Conservation (phyloP, 1,140 invertebrate genomes). For the Myzus persicae region DNA sequence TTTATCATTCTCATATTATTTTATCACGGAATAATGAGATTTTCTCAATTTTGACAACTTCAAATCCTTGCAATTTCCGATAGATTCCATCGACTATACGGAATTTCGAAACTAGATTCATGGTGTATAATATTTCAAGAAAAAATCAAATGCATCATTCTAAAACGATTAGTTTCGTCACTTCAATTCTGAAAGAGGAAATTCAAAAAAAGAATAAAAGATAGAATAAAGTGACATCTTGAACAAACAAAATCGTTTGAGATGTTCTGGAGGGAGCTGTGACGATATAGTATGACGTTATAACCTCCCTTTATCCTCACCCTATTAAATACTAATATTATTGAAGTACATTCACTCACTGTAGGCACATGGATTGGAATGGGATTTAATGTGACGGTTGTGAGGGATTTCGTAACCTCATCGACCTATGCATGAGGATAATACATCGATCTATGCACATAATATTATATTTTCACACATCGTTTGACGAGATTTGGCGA, state of each 20-base stretch:
- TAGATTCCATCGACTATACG: not conserved
- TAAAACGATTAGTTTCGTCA: slow-evolving; percentile 5
- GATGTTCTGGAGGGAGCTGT: not conserved
- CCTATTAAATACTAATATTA: not conserved
- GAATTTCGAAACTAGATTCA: not conserved
- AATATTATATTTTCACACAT: not conserved
- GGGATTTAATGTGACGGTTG: not conserved
- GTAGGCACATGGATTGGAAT: not conserved
- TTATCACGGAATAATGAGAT: not conserved
- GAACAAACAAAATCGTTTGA: not conserved
- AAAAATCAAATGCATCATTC: not conserved
- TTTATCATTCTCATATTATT: not conserved
- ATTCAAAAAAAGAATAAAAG: not conserved
- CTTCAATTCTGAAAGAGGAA: not conserved
- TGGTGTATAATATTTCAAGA: not conserved
- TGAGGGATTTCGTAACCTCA: not conserved
- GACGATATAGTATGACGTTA: not conserved
- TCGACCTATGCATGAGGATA: not conserved
- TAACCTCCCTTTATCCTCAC: not conserved
- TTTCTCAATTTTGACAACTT: not conserved
- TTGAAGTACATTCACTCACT: not conserved
- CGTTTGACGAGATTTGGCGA: not conserved
- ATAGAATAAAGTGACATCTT: not conserved
- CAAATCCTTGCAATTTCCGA: not conserved
- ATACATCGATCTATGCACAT: not conserved